Percentiles rank a stretch among this genome's conserved stretches.
Evolutionary conservation across 2,797 vertebrate genomes (phyloP).

Genomic region (Pseudochirops corinnae): DNA sequence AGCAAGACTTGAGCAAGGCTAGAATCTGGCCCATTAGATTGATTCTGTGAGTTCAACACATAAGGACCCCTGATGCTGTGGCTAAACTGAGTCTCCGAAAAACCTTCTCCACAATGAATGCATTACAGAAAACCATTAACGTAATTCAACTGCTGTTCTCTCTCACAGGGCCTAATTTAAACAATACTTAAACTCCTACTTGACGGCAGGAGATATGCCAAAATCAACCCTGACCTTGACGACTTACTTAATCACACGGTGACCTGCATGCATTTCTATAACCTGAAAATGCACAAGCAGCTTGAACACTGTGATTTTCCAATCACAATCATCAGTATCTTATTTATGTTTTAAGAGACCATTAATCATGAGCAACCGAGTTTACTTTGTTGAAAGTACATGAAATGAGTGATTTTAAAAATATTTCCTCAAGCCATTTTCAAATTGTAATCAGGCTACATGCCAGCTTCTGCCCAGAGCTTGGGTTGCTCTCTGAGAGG

Average conservation of each 20-base stretch:
- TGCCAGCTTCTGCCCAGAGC: background rate
- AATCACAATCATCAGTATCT: background rate
- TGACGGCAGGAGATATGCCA: background rate
- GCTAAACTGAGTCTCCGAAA: background rate
- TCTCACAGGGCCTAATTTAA: slow-evolving; percentile 1
- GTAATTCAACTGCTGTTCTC: background rate
- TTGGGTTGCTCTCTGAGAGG: background rate
- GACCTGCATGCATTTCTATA: background rate
- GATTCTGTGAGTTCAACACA: background rate
- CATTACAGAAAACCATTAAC: background rate
- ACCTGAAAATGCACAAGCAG: background rate
- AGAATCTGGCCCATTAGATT: background rate
- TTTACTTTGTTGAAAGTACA: slow-evolving; percentile 57
- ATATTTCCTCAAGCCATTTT: background rate
- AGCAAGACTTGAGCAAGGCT: background rate
- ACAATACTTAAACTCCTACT: background rate
- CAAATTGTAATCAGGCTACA: slow-evolving; percentile 26
- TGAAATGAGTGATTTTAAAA: slow-evolving; percentile 17
- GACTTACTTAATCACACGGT: background rate
- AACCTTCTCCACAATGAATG: background rate
- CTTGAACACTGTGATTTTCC: background rate
- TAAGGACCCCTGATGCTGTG: background rate
- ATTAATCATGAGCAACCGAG: slow-evolving; percentile 49
- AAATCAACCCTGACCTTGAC: background rate
- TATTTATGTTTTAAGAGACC: slow-evolving; percentile 68